Evolutionary conservation across 2,797 vertebrate genomes (phyloP), one percentile per base, ranked within the genome.

Genomic region (Dicrostonyx torquatus): DNA sequence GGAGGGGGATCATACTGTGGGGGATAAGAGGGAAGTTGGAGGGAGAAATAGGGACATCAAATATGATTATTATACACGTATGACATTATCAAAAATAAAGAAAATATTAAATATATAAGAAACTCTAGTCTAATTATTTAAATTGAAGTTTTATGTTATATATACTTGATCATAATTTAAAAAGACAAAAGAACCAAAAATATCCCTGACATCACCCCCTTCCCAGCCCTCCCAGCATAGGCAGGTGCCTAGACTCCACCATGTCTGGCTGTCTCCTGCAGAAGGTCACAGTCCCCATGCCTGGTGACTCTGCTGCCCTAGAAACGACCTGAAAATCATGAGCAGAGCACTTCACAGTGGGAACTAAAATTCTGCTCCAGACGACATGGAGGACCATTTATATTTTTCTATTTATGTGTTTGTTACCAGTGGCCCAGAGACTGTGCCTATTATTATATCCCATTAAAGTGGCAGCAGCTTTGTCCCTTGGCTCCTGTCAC

Each of bases 371-470:
- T 89, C 78, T 73, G 91, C 80, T 87, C 48, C 40, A 26, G 58
- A 60, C 4, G 40, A 60, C 94, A 0, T 68, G 40, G 78, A 82
- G 82, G 86, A 8, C 45, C 37, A 24, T 87, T 88, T 80, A 12
- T 50, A 48, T 62, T 26, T 58, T 80, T 72, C 93, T 93, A 68
- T 78, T 84, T 90, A 14, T 82, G 82, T 90, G 87, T 82, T 62
- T 75, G 82, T n/a, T 89, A 77, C 55, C 10, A 92, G 64, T 11
- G 29, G 87, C 34, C 48, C 48, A 6, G 40, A 80, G 55, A 92
- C 87, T 45, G 91, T 34, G 37, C 37, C 89, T 31, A 4, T 73
- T 85, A 84, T 76, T 77, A 83, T 1, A 43, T 15, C 66, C 70
- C 82, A 66, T 29, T 86, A 68, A 78, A 86, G 78, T 40, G 53